Evolutionary conservation across 2,888 invertebrate genomes (phyloP).

Genomic region (Spialia ferax): DNA sequence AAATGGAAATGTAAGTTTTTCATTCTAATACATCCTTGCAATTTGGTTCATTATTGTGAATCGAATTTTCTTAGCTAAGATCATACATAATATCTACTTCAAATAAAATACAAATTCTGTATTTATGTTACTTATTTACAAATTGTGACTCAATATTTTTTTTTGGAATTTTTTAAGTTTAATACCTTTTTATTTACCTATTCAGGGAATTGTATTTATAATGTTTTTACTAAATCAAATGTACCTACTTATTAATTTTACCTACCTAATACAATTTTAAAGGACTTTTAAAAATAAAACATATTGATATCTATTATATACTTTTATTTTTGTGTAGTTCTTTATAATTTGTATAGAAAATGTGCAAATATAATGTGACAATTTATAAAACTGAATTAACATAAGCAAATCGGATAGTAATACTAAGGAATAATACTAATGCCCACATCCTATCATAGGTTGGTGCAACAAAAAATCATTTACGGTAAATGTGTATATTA

Average conservation of each 20-base stretch:
- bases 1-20: not conserved
- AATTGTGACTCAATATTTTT: too few relatives aligned
- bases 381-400: conserved; percentile 72
- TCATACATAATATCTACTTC: too few relatives aligned
- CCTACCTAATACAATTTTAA: not conserved
- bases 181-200: too few relatives aligned
- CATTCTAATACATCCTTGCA: not conserved
- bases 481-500: too few relatives aligned
- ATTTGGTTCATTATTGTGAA: too few relatives aligned
- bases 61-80: too few relatives aligned
- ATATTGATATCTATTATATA: conserved; percentile 51
- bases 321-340: conserved; percentile 79
- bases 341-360: conserved; percentile 80
- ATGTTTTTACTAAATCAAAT: not conserved
- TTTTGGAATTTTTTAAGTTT: too few relatives aligned
- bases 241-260: too few relatives aligned
- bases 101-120: too few relatives aligned
- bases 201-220: not conserved
- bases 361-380: conserved; percentile 82
- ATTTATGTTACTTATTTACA: too few relatives aligned
- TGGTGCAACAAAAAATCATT: conserved; percentile 13
- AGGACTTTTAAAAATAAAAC: conserved; percentile 41
- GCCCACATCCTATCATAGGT: conserved; percentile 24
- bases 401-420: conserved; percentile 67
- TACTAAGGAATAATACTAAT: conserved; percentile 59